Evolutionary conservation across 1,140 invertebrate genomes (phyloP).

Genomic region (Caenorhabditis tropicalis): DNA sequence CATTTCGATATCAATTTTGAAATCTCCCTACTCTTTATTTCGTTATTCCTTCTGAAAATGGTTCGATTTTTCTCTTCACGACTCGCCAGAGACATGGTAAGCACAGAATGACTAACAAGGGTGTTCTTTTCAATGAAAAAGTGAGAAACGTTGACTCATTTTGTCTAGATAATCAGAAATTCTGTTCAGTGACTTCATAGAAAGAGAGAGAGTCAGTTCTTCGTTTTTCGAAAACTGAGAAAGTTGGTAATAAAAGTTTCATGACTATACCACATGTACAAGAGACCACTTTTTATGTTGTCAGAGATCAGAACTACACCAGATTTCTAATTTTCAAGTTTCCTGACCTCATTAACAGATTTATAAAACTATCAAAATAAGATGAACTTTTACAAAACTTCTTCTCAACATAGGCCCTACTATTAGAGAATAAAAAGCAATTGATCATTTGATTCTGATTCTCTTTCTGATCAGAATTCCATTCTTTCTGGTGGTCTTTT

Average conservation of each 20-base stretch:
- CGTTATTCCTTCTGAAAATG: neutral
- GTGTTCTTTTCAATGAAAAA: neutral
- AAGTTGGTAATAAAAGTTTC: neutral
- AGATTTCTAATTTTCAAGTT: neutral
- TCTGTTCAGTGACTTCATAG: neutral
- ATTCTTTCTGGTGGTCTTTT: neutral
- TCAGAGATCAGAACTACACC: neutral
- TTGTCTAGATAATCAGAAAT: neutral
- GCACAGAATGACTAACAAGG: neutral
- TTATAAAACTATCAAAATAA: no score
- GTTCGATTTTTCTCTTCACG: slow-evolving; percentile 29
- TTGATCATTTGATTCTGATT: neutral
- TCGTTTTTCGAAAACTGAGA: neutral
- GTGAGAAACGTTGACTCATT: neutral
- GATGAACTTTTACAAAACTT: no score
- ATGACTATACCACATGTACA: neutral
- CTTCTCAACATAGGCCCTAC: no score
- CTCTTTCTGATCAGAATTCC: neutral
- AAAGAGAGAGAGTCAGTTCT: neutral
- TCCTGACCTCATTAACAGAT: no score
- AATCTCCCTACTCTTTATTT: neutral
- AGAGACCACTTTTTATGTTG: neutral
- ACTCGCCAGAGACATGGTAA: slow-evolving; percentile 28
- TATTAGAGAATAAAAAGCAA: neutral
- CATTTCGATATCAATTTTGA: neutral